Conservation (phyloP, 1,140 invertebrate genomes). For the Leptopilina clavipes region DNA sequence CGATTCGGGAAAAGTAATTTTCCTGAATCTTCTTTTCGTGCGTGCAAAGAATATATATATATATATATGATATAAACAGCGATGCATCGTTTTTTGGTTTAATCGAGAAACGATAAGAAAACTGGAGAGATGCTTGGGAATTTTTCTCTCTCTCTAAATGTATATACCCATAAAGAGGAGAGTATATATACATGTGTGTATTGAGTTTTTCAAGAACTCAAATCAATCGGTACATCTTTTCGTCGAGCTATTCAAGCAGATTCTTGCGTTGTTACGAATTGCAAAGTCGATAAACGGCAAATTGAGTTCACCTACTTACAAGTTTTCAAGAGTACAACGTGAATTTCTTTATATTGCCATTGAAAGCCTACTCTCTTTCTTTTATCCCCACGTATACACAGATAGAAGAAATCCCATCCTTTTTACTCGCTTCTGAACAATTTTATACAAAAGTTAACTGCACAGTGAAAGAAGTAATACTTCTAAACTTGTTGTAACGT, state of each 20-base stretch:
- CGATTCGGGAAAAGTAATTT: constrained; percentile 14
- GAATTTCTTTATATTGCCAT: constrained; percentile 34
- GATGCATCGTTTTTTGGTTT: constrained; percentile 2
- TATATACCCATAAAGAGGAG: no score
- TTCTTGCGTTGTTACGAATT: constrained; percentile 43
- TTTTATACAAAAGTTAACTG: background rate
- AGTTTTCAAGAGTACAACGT: constrained; percentile 35
- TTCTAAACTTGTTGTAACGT: background rate
- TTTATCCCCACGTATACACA: background rate
- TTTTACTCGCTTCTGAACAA: background rate
- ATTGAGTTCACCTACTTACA: constrained; percentile 49
- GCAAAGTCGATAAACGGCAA: constrained; percentile 46
- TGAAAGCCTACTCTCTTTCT: background rate
- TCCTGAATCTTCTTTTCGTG: constrained; percentile 18
- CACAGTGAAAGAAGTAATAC: background rate
- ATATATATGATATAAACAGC: background rate
- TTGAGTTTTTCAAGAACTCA: background rate
- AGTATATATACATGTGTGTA: background rate
- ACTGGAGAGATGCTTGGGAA: background rate
- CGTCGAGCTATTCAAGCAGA: constrained; percentile 12
- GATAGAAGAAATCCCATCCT: background rate
- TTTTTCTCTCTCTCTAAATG: no score
- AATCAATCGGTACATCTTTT: constrained; percentile 28
- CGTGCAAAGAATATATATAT: background rate
- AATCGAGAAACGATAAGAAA: constrained; percentile 25